Conservation (phyloP, 2,888 invertebrate genomes). For the Plebejus anna region DNA sequence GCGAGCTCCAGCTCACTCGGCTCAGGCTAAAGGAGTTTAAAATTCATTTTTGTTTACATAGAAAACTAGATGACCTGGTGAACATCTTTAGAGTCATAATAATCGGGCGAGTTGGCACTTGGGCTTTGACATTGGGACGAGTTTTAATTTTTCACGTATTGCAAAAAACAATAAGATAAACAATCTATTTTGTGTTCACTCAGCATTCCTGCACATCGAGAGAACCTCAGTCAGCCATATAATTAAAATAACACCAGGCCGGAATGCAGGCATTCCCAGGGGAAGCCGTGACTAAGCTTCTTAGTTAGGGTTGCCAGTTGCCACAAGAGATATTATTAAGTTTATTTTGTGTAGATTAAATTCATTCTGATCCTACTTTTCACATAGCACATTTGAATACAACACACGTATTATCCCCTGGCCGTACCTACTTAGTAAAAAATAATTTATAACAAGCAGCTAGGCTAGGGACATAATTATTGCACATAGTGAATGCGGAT, state of each 20-base stretch:
- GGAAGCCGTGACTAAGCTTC: conserved; percentile 5
- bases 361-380: background rate
- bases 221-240: background rate
- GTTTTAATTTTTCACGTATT: background rate
- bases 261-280: background rate
- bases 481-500: too few species aligned
- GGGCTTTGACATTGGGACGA: background rate
- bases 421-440: background rate
- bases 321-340: background rate
- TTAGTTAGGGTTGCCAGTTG: background rate
- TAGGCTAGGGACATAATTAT: too few species aligned
- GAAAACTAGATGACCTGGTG: too few species aligned
- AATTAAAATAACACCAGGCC: conserved; percentile 4
- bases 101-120: background rate
- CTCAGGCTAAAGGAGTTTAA: too few species aligned
- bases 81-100: background rate
- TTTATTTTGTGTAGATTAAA: background rate
- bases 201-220: background rate
- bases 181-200: background rate
- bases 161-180: background rate
- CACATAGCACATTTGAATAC: background rate
- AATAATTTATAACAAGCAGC: background rate
- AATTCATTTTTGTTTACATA: too few species aligned
- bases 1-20: too few species aligned
- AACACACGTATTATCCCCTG: background rate